Evolutionary conservation across 2,797 vertebrate genomes (phyloP).

Genomic region (Phrynocephalus vlangalii): DNA sequence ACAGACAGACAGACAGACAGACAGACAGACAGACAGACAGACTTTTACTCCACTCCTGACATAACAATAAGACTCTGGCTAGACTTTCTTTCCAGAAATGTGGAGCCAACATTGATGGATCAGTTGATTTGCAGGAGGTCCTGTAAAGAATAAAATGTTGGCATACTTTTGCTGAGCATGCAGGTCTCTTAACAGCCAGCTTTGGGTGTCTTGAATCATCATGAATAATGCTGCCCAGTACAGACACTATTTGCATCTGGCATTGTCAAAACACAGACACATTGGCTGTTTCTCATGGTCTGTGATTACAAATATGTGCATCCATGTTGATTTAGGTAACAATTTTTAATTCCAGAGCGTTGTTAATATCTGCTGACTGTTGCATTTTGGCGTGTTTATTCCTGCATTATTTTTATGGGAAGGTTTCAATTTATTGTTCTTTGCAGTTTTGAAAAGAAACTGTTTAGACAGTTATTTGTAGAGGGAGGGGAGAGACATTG

Average conservation of each 20-base stretch:
- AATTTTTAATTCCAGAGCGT: conserved; percentile 22
- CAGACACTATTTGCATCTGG: conserved; percentile 10
- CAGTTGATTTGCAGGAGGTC: not conserved
- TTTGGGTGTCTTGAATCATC: conserved; percentile 6
- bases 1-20: too few species aligned
- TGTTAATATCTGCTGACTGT: conserved; percentile 31
- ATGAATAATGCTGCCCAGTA: conserved; percentile 24
- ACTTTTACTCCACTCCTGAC: too few species aligned
- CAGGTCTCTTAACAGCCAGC: conserved; percentile 10
- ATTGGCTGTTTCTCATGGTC: conserved; percentile 34
- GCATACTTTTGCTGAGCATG: conserved; percentile 13
- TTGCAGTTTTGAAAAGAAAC: not conserved
- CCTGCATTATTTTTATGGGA: conserved; percentile 22
- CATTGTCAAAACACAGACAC: conserved; percentile 48
- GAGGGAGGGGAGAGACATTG: conserved; percentile 10
- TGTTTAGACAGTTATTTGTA: conserved; percentile 22
- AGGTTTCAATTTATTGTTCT: conserved; percentile 22
- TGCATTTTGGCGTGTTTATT: conserved; percentile 40
- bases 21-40: too few species aligned
- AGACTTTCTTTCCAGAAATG: not conserved
- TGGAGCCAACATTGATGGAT: not conserved
- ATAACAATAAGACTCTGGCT: not conserved
- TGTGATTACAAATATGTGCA: conserved; percentile 23
- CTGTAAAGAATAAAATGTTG: conserved; percentile 4
- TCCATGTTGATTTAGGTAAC: conserved; percentile 32